Evolutionary conservation across 1,140 invertebrate species (phyloP), one percentile per base, ranked within the genome.

Genomic region (Adoxophyes honmai): DNA sequence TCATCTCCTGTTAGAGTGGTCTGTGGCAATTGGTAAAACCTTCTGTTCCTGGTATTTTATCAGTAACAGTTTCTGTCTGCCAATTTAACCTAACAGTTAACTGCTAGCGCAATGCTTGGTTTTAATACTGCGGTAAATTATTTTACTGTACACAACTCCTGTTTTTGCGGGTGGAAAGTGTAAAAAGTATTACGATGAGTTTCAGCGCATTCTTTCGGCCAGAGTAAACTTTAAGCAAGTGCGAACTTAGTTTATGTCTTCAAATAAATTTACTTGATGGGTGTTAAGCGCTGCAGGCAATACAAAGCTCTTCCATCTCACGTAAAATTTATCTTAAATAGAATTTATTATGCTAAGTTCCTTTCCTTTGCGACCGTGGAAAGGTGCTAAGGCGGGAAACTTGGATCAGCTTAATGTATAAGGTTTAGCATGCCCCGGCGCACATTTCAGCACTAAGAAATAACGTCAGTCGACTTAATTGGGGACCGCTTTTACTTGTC

Each of bases 301-400:
- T 62, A 70, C 61, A 60, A 60, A 58, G 62, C 57, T 65, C 61
- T 64, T 60, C 55, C 59, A 58, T 66, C 60, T 68, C 59, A 64
- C 69, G 66, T 68, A 66, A 67, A 70, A 70, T 70, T 66, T 64
- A 66, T 58, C 61, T 66, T 60, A 60, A 69, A 66, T 69, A 60
- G 60, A 66, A 60, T 67, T 51, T 67, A 65, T 74, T 71, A 72
- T 70, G 64, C 56, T 64, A 70, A 70, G 59, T 60, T 42, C 57
- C 33, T 28, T 62, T 60, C 57, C 36, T 28, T 48, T 48, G 42
- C 42, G 42, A 48, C 42, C n/a, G 51, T 34, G 15, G 51, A 35
- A 52, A 62, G 57, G 66, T 60, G 63, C 60, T 71, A 68, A 68
- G 54, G 51, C 48, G 36, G 10, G 60, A 54, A 64, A 67, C 57